Base-by-base conservation (phyloP, 2,797 vertebrate genomes). In the Lindbergichthys nudifrons region DNA sequence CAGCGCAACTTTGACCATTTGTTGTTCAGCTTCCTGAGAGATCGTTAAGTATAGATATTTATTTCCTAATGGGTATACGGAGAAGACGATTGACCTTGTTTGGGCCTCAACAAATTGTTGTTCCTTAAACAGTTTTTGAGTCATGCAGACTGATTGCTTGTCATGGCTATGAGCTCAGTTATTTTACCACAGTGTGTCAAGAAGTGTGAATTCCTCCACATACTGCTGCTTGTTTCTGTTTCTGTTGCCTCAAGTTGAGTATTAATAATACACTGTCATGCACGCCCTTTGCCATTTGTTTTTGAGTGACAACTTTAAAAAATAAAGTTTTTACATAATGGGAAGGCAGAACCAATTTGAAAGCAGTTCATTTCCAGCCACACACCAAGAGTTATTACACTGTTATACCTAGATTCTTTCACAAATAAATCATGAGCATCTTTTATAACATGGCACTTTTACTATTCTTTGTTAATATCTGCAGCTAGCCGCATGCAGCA, bases 141-240 rank as follows among this genome's bases (percentile, higher is more conserved):
- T 46, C 2, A 32, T 19, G 18, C n/a, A 65, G 58, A 63, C n/a
- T 12, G 12, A 57, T 14, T 39, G 41, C 52, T 39, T 19, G 7
- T 79, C 15, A 58, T 10, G n/a, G 19, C 23, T 18, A 2, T 26
- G 10, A 30, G 56, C n/a, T 65, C 7, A 53, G 15, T 30, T 75
- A 26, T 45, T 51, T 69, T 46, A 72, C 48, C 63, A 70, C 52
- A 70, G 41, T 19, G 42, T 15, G 18, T 57, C 16, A 51, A 19
- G 36, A 16, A 50, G 39, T 80, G 59, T 65, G 48, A 81, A 73
- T 16, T 59, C 16, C 32, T 11, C 16, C 18, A 67, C 51, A 23
- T 45, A 21, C 36, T 60, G 45, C 5, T 12, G 14, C 2, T 58
- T 13, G 32, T 50, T 5, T 67, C 14, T 30, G 30, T 52, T 18